Evolutionary conservation across 2,797 vertebrate genomes (phyloP).

Genomic region (Chromis chromis): DNA sequence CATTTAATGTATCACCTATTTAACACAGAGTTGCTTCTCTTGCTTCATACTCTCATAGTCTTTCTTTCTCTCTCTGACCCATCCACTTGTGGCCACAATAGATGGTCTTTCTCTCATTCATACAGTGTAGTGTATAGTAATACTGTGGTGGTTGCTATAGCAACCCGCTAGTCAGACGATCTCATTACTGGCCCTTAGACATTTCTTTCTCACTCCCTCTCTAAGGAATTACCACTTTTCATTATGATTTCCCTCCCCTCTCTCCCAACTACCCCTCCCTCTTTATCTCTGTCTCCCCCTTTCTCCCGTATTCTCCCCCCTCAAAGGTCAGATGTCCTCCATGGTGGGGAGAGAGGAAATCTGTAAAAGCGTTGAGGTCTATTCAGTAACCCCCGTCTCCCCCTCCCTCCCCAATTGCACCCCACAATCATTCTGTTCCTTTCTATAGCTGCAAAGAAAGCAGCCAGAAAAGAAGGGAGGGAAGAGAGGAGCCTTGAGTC

Average conservation of each 20-base stretch:
- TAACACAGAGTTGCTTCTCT: slow-evolving; percentile 59
- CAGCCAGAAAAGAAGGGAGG: slow-evolving; percentile 73
- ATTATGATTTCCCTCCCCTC: slow-evolving; percentile 80
- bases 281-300: slow-evolving; percentile 79
- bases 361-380: slow-evolving; percentile 91
- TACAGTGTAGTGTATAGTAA: slow-evolving; percentile 94
- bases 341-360: slow-evolving; percentile 91
- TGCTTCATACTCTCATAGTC: slow-evolving; percentile 52
- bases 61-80: slow-evolving; percentile 69
- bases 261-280: slow-evolving; percentile 89
- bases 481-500: slow-evolving; percentile 75
- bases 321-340: slow-evolving; percentile 98
- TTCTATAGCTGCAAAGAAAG: slow-evolving; percentile 82
- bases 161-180: slow-evolving; percentile 94
- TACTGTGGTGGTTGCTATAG: slow-evolving; percentile 91
- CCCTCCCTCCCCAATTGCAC: slow-evolving; percentile 77
- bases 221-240: slow-evolving; percentile 85
- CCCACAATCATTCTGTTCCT: slow-evolving; percentile 93
- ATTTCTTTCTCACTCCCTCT: slow-evolving; percentile 93
- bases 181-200: slow-evolving; percentile 97
- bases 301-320: slow-evolving; percentile 72
- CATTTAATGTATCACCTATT: slow-evolving; percentile 67
- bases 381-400: slow-evolving; percentile 86
- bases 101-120: slow-evolving; percentile 89
- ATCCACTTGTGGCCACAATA: slow-evolving; percentile 82